Conservation (phyloP, 2,888 invertebrate genomes). For the Epirrhoe alternata region DNA sequence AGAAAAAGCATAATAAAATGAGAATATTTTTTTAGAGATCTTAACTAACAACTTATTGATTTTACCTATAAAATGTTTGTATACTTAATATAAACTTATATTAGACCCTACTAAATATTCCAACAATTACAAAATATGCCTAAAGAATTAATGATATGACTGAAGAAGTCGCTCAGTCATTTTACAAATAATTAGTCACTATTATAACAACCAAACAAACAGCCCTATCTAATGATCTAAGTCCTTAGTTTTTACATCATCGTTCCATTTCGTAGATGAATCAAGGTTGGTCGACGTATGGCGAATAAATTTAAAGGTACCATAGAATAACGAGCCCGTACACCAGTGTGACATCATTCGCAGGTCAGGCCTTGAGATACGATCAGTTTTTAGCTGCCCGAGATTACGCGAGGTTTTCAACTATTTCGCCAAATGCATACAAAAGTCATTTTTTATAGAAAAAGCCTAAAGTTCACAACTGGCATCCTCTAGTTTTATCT, state of each 20-base stretch:
- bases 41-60: no score
- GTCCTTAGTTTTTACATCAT: slow-evolving; percentile 26
- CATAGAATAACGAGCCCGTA: slow-evolving; percentile 50
- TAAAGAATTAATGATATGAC: background rate
- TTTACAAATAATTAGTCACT: slow-evolving; percentile 1
- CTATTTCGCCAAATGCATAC: no score
- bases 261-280: slow-evolving; percentile 26
- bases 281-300: slow-evolving; percentile 30
- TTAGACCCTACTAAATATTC: background rate
- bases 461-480: no score
- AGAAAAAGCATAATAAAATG: background rate
- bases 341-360: slow-evolving; percentile 60
- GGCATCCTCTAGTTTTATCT: no score
- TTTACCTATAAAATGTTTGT: no score
- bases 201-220: slow-evolving; percentile 2
- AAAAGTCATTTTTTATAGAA: no score
- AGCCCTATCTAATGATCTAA: slow-evolving; percentile 12
- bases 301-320: slow-evolving; percentile 37
- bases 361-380: slow-evolving; percentile 54
- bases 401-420: slow-evolving; percentile 40
- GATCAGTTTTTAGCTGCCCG: slow-evolving; percentile 44
- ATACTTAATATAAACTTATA: no score
- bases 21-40: no score
- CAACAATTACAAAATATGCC: background rate
- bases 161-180: background rate